phyloP scores from a whole-genome alignment of 2,113 vertebrate genomes.

The Argyrosomus japonicus region DNA sequence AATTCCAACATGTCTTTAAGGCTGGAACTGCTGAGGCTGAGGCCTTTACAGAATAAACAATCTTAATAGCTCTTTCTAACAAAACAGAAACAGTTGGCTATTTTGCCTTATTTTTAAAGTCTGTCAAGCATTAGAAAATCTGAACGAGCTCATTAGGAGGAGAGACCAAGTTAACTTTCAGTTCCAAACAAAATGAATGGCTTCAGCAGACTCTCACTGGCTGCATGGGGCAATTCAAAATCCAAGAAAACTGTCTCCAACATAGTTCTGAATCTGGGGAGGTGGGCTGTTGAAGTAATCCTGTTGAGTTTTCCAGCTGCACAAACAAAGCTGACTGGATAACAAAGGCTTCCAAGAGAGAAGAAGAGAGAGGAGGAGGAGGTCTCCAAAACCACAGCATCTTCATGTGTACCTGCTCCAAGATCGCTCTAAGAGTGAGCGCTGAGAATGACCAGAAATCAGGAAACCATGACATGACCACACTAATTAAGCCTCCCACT shows the following conservation, averaged over 20 bases:
- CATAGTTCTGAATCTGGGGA: slow-evolving; percentile 57
- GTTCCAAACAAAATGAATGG: slow-evolving; percentile 42
- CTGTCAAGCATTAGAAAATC: slow-evolving; percentile 29
- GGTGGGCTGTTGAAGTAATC: slow-evolving; percentile 70
- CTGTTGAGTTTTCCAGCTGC: slow-evolving; percentile 82
- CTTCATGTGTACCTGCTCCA: slow-evolving; percentile 75
- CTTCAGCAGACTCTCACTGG: slow-evolving; percentile 47
- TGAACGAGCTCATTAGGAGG: slow-evolving; percentile 22
- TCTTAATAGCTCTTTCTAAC: slow-evolving; percentile 42
- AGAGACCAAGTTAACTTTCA: slow-evolving; percentile 27
- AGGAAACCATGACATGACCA: slow-evolving; percentile 75
- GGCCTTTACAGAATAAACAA: slow-evolving; percentile 42
- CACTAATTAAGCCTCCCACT: slow-evolving; percentile 59
- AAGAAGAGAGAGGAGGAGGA: slow-evolving; percentile 47
- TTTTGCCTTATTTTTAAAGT: slow-evolving; percentile 37
- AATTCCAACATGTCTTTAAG: slow-evolving; percentile 54
- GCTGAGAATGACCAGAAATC: slow-evolving; percentile 56
- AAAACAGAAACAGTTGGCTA: slow-evolving; percentile 17
- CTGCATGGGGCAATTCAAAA: slow-evolving; percentile 56
- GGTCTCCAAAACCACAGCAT: slow-evolving; percentile 60
- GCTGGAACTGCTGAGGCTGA: slow-evolving; percentile 32
- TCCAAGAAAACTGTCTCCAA: slow-evolving; percentile 61
- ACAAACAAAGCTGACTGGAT: slow-evolving; percentile 81
- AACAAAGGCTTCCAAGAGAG: slow-evolving; percentile 77
- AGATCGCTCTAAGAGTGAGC: slow-evolving; percentile 17